Evolutionary conservation across 2,797 vertebrate species (phyloP).

Genomic region (Peromyscus aztecus): DNA sequence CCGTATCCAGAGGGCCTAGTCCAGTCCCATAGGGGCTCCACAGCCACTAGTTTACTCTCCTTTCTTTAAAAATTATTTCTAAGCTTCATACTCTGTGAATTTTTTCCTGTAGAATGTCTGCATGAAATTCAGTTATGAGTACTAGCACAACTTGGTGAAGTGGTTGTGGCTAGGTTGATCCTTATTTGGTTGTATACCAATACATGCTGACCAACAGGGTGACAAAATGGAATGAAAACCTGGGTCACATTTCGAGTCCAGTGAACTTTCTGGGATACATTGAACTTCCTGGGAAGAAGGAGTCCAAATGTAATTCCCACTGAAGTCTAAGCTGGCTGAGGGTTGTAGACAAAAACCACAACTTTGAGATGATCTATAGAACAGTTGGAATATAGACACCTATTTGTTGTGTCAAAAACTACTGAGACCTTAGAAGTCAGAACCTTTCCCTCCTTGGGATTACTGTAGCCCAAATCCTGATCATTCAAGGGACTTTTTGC

Average conservation of each 20-base stretch:
- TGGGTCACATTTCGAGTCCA: not conserved
- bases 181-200: not conserved
- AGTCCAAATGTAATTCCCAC: not conserved
- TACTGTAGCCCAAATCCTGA: not conserved
- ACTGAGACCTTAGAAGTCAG: not conserved
- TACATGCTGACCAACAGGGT: not conserved
- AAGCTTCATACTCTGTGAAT: not conserved
- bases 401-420: not conserved
- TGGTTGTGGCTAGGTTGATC: not conserved
- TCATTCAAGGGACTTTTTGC: not conserved
- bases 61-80: not conserved
- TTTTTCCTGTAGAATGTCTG: not conserved
- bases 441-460: not conserved
- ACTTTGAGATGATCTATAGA: not conserved
- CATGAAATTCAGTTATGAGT: not conserved
- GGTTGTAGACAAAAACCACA: not conserved
- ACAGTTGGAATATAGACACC: not conserved
- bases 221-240: not conserved
- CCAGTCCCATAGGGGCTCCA: no score
- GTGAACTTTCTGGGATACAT: not conserved
- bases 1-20: no score
- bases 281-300: no score
- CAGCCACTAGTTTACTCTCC: no score
- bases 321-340: not conserved
- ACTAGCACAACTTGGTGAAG: not conserved